Evolutionary conservation across 2,888 invertebrate genomes (phyloP).

Genomic region (Synanthedon tipuliformis): DNA sequence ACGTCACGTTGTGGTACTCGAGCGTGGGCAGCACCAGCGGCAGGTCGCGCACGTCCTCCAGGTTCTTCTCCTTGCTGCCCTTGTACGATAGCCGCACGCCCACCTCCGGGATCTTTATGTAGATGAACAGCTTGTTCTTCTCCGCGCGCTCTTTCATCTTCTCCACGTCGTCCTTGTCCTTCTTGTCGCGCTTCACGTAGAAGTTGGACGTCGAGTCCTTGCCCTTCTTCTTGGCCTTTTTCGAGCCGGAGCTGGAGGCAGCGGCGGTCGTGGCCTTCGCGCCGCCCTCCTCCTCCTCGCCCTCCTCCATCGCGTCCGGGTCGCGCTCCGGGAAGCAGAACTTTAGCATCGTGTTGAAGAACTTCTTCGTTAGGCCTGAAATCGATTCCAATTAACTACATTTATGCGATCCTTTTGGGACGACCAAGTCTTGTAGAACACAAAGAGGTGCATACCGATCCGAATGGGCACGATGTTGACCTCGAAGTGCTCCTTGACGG

Average conservation of each 20-base stretch:
- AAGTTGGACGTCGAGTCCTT: slow-evolving; percentile 88
- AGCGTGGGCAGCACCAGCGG: slow-evolving; percentile 94
- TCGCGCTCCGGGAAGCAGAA: slow-evolving; percentile 97
- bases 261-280: slow-evolving; percentile 44
- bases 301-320: slow-evolving; percentile 83
- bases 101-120: slow-evolving; percentile 98
- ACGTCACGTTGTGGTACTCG: slow-evolving; percentile 98
- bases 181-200: slow-evolving; percentile 87
- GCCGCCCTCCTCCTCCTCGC: slow-evolving; percentile 66
- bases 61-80: slow-evolving; percentile 98
- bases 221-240: slow-evolving; percentile 66
- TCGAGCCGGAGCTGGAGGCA: slow-evolving; percentile 57
- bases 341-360: slow-evolving; percentile 96
- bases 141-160: slow-evolving; percentile 99
- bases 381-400: slow-evolving; percentile 85
- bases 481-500: slow-evolving; percentile 99
- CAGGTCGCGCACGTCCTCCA: slow-evolving; percentile 95
- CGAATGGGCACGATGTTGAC: slow-evolving; percentile 96
- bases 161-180: slow-evolving; percentile 93
- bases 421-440: neutral
- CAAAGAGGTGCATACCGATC: slow-evolving; percentile 72
- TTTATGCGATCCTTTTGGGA: too few species aligned
- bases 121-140: slow-evolving; percentile 97
- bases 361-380: slow-evolving; percentile 89
- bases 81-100: slow-evolving; percentile 93